These are phyloP conservation scores for Cirrhinus mrigala DNA, from an alignment of 2,797 vertebrate genomes.

Conservation along the genomic window DNA sequence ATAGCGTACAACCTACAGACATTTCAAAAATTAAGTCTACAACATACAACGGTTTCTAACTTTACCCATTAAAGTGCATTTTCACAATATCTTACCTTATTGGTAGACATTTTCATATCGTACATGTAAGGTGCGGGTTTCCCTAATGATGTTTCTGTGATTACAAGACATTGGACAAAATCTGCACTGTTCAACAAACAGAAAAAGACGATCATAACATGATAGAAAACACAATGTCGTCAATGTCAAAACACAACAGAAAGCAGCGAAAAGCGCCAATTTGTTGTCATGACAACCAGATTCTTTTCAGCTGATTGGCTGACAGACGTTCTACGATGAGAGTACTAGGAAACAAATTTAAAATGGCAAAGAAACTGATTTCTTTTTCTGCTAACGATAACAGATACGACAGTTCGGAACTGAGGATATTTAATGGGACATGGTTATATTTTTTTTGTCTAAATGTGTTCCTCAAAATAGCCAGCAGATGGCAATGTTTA, in stretches of 20 bases:
- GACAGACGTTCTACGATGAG: not conserved
- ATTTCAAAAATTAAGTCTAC: not conserved
- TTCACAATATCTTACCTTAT: not conserved
- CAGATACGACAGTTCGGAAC: not conserved
- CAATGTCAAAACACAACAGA: too few species aligned
- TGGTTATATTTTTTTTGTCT: not conserved
- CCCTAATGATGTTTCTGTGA: not conserved
- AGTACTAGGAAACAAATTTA: not conserved
- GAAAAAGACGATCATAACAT: too few species aligned
- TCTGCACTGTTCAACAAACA: too few species aligned
- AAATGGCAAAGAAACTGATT: not conserved
- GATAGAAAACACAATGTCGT: too few species aligned
- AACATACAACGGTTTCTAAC: not conserved
- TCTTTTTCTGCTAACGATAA: not conserved
- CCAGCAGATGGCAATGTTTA: not conserved
- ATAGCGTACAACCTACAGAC: not conserved
- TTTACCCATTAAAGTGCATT: not conserved
- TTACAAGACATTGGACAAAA: not conserved
- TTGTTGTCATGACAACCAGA: not conserved
- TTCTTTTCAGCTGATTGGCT: not conserved
- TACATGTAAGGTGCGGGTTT: not conserved
- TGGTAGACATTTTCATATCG: not conserved
- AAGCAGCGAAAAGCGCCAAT: too few species aligned
- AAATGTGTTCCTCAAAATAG: not conserved
- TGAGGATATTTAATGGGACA: not conserved